A percentile compares a stretch with the other conserved stretches of the same genome.
phyloP scores from a whole-genome alignment of 92 coral and sea anemone genomes.

The Phenganax stokvisi region DNA sequence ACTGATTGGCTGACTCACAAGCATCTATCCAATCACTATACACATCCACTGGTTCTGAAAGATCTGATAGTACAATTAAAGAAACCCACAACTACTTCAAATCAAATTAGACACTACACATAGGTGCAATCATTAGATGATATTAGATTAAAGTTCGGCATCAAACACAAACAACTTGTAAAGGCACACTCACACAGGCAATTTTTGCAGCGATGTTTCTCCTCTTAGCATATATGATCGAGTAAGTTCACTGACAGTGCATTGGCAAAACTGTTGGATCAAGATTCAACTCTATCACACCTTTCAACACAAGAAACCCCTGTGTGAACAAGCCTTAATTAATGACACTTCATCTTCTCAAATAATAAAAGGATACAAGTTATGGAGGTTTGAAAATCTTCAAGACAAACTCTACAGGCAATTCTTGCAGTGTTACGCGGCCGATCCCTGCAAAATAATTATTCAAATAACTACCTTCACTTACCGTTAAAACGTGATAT shows the following conservation, averaged over 20 bases:
- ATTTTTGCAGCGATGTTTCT: no score
- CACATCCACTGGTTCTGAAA: slow-evolving; percentile 98
- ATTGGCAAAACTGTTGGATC: not conserved
- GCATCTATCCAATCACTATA: slow-evolving; percentile 99
- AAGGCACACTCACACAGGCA: no score
- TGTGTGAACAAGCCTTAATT: no score
- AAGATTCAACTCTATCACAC: not conserved
- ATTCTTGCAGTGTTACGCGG: slow-evolving; percentile 82
- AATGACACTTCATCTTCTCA: not conserved
- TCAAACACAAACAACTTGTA: no score
- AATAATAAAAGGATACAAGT: slow-evolving; percentile 80
- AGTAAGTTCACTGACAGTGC: not conserved
- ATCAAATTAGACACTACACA: no score
- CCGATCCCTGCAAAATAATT: slow-evolving; percentile 64
- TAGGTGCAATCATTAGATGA: slow-evolving; percentile 32
- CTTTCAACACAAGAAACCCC: no score
- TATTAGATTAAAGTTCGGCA: no score
- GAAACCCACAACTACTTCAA: not conserved
- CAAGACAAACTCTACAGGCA: slow-evolving; percentile 95
- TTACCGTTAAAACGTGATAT: no score
- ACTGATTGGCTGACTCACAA: slow-evolving; percentile 94
- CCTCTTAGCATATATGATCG: no score
- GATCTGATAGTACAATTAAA: slow-evolving; percentile 55
- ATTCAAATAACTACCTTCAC: not conserved
- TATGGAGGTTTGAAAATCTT: slow-evolving; percentile 75